phyloP scores from a whole-genome alignment of 2,888 invertebrate genomes.

The Hesperia comma region DNA sequence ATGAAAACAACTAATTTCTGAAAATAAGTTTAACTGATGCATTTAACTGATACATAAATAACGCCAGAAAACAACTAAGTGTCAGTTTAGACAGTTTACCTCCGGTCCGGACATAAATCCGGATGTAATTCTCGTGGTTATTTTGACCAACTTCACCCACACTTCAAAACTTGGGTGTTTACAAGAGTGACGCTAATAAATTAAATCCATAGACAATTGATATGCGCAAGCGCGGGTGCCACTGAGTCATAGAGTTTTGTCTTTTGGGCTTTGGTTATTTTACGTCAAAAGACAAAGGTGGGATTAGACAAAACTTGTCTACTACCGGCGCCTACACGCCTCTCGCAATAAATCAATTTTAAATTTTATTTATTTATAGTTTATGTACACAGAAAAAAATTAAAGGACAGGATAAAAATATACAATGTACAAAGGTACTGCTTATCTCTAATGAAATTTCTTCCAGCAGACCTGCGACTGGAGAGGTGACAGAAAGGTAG shows the following conservation, averaged over 20 bases:
- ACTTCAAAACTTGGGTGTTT: not conserved
- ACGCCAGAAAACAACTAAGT: no score
- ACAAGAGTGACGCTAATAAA: conserved; percentile 12
- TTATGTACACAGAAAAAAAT: no score
- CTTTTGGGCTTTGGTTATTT: not conserved
- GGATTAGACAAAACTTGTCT: not conserved
- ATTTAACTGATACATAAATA: no score
- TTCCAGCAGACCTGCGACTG: no score
- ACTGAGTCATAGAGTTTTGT: conserved; percentile 24
- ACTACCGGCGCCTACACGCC: not conserved
- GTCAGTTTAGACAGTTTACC: not conserved
- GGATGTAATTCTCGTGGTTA: not conserved
- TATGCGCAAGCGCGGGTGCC: conserved; percentile 28
- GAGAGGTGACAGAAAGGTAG: no score
- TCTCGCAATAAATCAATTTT: no score
- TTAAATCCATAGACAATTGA: conserved; percentile 27
- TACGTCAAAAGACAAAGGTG: not conserved
- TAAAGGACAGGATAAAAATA: no score
- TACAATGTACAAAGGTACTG: no score
- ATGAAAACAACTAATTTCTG: no score
- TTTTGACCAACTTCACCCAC: conserved; percentile 7
- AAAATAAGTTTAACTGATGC: no score
- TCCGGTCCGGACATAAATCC: not conserved
- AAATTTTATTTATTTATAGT: no score
- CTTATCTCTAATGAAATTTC: no score